phyloP scores from a whole-genome alignment of 2,888 invertebrate genomes.

The Holacanthella duospinosa region DNA sequence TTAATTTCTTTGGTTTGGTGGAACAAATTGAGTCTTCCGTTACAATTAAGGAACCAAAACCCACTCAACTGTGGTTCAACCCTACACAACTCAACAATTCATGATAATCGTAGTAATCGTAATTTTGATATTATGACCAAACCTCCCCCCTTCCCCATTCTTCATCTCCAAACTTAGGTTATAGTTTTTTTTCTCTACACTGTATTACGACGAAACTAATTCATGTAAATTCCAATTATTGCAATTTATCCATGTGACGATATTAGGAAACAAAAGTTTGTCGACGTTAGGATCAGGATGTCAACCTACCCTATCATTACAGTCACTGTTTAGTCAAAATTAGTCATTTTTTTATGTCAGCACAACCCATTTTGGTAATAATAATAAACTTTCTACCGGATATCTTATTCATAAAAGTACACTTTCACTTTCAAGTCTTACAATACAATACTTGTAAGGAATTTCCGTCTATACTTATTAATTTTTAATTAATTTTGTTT shows the following conservation, averaged over 20 bases:
- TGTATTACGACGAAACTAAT: background rate
- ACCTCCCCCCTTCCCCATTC: no score
- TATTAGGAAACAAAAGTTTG: background rate
- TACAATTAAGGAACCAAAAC: background rate
- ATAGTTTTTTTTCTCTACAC: background rate
- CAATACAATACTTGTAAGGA: background rate
- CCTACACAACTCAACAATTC: background rate
- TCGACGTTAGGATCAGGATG: background rate
- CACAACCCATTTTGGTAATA: background rate
- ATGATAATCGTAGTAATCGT: background rate
- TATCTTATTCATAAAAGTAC: background rate
- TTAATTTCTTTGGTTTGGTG: background rate
- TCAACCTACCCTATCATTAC: background rate
- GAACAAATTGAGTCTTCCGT: constrained; percentile 1
- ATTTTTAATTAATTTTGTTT: background rate
- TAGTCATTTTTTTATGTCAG: background rate
- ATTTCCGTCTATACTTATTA: background rate
- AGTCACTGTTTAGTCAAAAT: background rate
- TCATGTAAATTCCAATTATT: background rate
- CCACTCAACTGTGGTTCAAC: background rate
- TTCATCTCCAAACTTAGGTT: no score
- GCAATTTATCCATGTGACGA: background rate
- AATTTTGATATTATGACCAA: no score
- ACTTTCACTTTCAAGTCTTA: background rate
- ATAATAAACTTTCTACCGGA: constrained; percentile 1